Evolutionary conservation across 1,140 invertebrate species (phyloP).

Genomic region (Dendroctonus valens): DNA sequence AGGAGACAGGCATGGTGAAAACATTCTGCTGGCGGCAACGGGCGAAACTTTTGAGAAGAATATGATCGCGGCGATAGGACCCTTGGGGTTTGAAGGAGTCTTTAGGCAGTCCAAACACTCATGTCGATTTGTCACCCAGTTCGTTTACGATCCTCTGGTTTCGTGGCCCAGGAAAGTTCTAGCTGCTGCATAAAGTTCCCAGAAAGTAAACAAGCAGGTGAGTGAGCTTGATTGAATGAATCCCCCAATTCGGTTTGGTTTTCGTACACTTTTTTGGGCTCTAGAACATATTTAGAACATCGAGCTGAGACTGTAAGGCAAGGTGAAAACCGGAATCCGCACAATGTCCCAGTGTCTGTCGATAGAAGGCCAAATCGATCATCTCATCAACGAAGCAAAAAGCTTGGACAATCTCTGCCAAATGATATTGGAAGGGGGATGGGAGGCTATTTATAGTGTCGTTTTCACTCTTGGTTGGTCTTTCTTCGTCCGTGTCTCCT

Average conservation of each 20-base stretch:
- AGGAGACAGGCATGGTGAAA: conserved; percentile 97
- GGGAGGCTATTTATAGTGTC: conserved; percentile 75
- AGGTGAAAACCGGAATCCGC: conserved; percentile 61
- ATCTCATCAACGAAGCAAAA: conserved; percentile 88
- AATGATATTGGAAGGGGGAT: conserved; percentile 98
- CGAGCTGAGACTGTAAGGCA: conserved; percentile 78
- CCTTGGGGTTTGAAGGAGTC: conserved; percentile 85
- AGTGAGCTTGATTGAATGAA: conserved; percentile 15
- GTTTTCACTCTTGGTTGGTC: too few relatives aligned
- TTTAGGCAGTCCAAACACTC: conserved; percentile 82
- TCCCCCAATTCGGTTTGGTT: background rate
- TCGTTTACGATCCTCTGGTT: conserved; percentile 95
- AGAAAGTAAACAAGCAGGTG: conserved; percentile 73
- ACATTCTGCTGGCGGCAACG: conserved; percentile 90
- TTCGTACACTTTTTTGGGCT: conserved; percentile 54
- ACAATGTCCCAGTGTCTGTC: conserved; percentile 64
- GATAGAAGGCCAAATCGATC: conserved; percentile 91
- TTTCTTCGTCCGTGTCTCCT: too few relatives aligned
- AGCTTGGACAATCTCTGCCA: conserved; percentile 84
- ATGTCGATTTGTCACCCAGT: conserved; percentile 92
- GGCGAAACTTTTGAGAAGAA: conserved; percentile 89
- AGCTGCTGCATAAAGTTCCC: conserved; percentile 45
- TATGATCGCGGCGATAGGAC: conserved; percentile 95
- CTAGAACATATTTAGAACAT: conserved; percentile 80
- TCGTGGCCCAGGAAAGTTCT: conserved; percentile 67